Evolutionary conservation across 2,888 invertebrate genomes (phyloP), one percentile per base, ranked within the genome.

Genomic region (Nomada lathburiana): DNA sequence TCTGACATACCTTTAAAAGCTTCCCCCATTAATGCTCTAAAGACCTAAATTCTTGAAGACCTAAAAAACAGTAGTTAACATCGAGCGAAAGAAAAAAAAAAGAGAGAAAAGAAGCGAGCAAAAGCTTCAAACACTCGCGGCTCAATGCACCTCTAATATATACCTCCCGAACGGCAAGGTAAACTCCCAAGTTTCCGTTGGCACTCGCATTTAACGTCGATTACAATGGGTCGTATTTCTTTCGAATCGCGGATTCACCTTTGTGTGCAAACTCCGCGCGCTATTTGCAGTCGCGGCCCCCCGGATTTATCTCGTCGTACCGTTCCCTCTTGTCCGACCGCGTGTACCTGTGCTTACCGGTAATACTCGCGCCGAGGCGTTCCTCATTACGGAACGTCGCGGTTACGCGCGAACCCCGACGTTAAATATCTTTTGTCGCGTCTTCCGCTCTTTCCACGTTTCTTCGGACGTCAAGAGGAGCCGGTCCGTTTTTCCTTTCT

Each of bases 371-470:
- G 13, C 0, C 16, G 2, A 10, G 3, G 3, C 42, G 20, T 26
- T n/a, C 44, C 68, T 78, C 78, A 44, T 78, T 72, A 68, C 67
- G 63, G 29, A 20, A 62, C n/a, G 47, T 72, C 50, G 80, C 57
- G 59, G 74, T 63, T 53, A 20, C 63, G 73, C 69, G 64, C 20
- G 29, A 65, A 72, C 64, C 42, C 10, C 4, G 20, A 42, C 60
- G 26, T 73, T 36, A 57, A 69, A 80, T 76, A 70, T 69, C 76
- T 69, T 80, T 76, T 60, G 64, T 57, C 65, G 9, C 20, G 26
- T 59, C 23, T 50, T 55, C 29, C 44, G 52, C 52, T 60, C 23
- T 44, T 53, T 29, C 62, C 42, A 13, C 0, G 29, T 29, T 16
- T 2, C 26, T 16, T 20, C 29, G 42, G 13, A 47, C 47, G 47